These are phyloP conservation scores for Drosophila aff. DNA, from an alignment of 1,140 invertebrate species.

Conservation along the genomic window DNA sequence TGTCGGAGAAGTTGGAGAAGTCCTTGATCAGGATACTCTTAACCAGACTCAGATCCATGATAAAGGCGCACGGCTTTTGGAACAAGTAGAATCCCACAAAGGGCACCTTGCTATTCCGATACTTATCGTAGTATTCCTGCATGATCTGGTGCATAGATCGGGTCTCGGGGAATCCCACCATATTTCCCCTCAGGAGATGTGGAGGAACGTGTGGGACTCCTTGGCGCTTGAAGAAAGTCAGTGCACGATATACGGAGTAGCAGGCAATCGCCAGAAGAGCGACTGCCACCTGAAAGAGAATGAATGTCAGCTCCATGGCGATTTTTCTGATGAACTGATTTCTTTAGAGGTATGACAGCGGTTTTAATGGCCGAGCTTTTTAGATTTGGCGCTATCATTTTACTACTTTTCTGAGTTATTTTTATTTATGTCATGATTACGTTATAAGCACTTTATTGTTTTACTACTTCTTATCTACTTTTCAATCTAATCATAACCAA, in stretches of 20 bases:
- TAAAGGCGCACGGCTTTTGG: slow-evolving; percentile 85
- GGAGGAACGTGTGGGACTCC: slow-evolving; percentile 78
- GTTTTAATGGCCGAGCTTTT: background rate
- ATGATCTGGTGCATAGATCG: slow-evolving; percentile 13
- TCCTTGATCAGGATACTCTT: slow-evolving; percentile 87
- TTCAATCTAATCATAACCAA: background rate
- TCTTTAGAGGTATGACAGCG: too few relatives aligned
- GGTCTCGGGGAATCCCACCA: slow-evolving; percentile 12
- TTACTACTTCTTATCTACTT: background rate
- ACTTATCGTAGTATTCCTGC: slow-evolving; percentile 69
- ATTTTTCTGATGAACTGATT: background rate
- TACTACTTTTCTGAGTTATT: slow-evolving; percentile 31
- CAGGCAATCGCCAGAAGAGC: slow-evolving; percentile 20
- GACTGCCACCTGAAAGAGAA: slow-evolving; percentile 42
- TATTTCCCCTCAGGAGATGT: slow-evolving; percentile 65
- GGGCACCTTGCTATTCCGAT: slow-evolving; percentile 49
- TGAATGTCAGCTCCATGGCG: slow-evolving; percentile 41
- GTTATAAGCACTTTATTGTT: background rate
- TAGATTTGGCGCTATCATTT: background rate
- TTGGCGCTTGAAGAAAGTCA: slow-evolving; percentile 73
- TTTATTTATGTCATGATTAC: slow-evolving; percentile 5
- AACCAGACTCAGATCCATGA: slow-evolving; percentile 87
- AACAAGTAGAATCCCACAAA: slow-evolving; percentile 83
- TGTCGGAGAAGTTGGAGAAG: slow-evolving; percentile 86
- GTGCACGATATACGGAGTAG: slow-evolving; percentile 16